Conservation (phyloP, 2,797 vertebrate species). For the Odontamblyopus lacepedii region DNA sequence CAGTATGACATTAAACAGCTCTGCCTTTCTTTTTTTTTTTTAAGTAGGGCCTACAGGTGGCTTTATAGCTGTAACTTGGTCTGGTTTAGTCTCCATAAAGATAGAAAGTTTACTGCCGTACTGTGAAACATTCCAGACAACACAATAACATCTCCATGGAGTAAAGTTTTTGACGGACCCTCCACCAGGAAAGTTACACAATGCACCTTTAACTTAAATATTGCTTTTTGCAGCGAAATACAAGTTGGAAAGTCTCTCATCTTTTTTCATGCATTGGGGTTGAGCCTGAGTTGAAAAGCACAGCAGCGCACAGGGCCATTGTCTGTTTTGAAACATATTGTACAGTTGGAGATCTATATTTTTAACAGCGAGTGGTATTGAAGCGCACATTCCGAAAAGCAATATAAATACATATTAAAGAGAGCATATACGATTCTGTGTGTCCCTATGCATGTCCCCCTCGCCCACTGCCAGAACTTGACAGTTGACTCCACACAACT, state of each 20-base stretch:
- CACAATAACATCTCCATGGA: too few species aligned
- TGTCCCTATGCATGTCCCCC: constrained; percentile 56
- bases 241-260: neutral
- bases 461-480: constrained; percentile 49
- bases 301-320: neutral
- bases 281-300: neutral
- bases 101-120: too few species aligned
- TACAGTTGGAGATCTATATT: constrained; percentile 10
- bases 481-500: constrained; percentile 37
- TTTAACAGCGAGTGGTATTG: constrained; percentile 17
- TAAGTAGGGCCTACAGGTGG: too few species aligned
- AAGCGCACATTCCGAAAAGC: constrained; percentile 56
- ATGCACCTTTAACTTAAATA: too few species aligned
- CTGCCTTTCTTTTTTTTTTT: too few species aligned
- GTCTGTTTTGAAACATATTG: neutral
- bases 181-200: too few species aligned
- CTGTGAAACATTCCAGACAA: too few species aligned
- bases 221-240: neutral
- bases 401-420: constrained; percentile 30
- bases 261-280: neutral
- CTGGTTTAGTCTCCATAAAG: too few species aligned
- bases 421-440: constrained; percentile 30
- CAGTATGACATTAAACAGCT: too few species aligned
- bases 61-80: too few species aligned
- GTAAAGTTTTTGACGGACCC: too few species aligned